These are phyloP conservation scores for Galemys pyrenaicus DNA, from an alignment of 2,113 vertebrate genomes.

Conservation along the genomic window DNA sequence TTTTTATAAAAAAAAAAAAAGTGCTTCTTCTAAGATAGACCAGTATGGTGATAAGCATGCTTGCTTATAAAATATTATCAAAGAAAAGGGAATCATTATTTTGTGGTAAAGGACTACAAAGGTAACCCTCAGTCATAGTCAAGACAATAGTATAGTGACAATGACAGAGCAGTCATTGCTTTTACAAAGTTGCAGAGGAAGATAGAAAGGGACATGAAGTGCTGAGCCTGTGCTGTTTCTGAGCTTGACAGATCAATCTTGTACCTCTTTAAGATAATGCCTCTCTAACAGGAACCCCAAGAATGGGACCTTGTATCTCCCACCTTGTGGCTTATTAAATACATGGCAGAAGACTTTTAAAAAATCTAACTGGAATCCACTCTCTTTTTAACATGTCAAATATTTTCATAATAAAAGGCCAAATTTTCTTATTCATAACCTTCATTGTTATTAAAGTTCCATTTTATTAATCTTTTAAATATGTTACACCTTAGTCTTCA, in stretches of 20 bases:
- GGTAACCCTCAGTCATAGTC: not conserved
- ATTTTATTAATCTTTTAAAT: constrained; percentile 6
- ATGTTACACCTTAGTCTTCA: not conserved
- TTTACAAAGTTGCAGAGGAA: not conserved
- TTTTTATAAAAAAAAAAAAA: not conserved
- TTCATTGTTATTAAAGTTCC: not conserved
- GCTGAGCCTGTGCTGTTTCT: not conserved
- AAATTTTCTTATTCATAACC: not conserved
- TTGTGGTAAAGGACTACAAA: not conserved
- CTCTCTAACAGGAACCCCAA: not conserved
- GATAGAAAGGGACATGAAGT: not conserved
- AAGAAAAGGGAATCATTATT: not conserved
- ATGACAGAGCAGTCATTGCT: not conserved
- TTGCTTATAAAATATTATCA: not conserved
- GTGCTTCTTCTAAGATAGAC: not conserved
- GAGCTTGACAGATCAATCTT: not conserved
- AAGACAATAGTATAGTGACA: not conserved
- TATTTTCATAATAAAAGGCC: not conserved
- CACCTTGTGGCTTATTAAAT: not conserved
- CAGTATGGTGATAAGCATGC: not conserved
- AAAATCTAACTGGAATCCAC: not conserved
- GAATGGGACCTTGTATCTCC: no score
- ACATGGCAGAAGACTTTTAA: not conserved
- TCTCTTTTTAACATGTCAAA: not conserved
- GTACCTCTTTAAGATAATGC: not conserved